Base-by-base conservation (phyloP, 1,140 invertebrate genomes). In the Drosophila carrolli region DNA sequence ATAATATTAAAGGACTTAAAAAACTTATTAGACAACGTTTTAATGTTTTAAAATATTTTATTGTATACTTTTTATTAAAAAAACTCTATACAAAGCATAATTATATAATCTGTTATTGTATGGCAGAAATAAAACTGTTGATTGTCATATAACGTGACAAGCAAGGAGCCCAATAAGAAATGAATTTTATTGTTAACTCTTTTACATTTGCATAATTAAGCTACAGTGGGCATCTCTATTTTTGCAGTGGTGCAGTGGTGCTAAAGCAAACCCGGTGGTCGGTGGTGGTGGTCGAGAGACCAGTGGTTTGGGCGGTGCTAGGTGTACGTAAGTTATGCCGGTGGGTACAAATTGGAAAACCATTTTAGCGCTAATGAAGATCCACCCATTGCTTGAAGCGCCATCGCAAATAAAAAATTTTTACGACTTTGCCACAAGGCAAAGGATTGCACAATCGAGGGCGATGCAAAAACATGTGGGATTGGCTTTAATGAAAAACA, bases 301-400 rank as follows among this genome's bases (percentile, higher is more conserved):
- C 11, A 16, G 11, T 46, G 54, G 60, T 13, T 66, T 68, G 75
- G 70, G 78, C 50, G 57, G 19, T 38, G 23, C 59, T 23, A 46
- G 51, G 9, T 38, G 38, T 14, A 38, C 37, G 43, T 60, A 72
- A 75, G 11, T 78, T 61, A 35, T 19, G 41, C 43, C 35, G 6
- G 29, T 60, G 44, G 61, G 46, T 56, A 74, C 68, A 67, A 83
- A 79, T 86, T 66, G 75, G 57, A 78, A 77, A 75, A 38, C 59
- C 63, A 84, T 89, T 88, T 75, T 46, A 67, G 57, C 60, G 16
- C 77, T 89, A 88, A 88, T 89, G 80, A 80, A 88, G 84, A 84
- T 89, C 84, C 70, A 75, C 84, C 84, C 77, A 83, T 89, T 83
- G 81, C 84, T 84, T 78, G 77, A 81, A 84, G 84, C 84, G 84